phyloP scores from a whole-genome alignment of 2,113 vertebrate species.

The Sula dactylatra region DNA sequence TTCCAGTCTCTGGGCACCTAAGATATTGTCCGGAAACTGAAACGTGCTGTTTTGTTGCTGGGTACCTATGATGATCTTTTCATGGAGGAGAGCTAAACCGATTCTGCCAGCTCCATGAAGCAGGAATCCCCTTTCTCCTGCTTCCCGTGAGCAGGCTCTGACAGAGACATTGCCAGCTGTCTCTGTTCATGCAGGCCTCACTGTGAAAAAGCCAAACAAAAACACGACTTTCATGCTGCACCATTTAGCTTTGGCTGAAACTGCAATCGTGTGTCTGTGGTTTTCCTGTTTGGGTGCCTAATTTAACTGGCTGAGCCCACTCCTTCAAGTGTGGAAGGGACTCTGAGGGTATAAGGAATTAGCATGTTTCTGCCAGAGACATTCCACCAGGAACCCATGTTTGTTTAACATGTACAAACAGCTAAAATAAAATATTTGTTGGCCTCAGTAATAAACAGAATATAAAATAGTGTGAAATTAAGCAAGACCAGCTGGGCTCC shows the following conservation, averaged over 20 bases:
- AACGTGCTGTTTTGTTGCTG: neutral
- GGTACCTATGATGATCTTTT: neutral
- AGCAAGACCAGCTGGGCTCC: constrained; percentile 57
- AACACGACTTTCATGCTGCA: constrained; percentile 7
- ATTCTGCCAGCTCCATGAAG: neutral
- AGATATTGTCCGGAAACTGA: neutral
- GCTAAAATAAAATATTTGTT: constrained; percentile 63
- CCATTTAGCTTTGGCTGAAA: constrained; percentile 28
- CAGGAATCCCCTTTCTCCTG: neutral
- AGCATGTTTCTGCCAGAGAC: constrained; percentile 55
- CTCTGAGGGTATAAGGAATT: constrained; percentile 39
- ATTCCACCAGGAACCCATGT: constrained; percentile 45
- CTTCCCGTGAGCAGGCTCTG: neutral
- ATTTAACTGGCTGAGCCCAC: constrained; percentile 36
- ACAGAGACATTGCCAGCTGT: constrained; percentile 6
- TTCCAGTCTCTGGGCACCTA: neutral
- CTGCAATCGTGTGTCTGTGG: constrained; percentile 47
- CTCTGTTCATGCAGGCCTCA: constrained; percentile 13
- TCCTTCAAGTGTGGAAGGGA: constrained; percentile 38
- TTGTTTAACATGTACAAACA: constrained; percentile 69
- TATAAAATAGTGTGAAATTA: constrained; percentile 70
- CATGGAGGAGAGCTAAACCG: neutral
- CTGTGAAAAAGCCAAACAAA: constrained; percentile 28
- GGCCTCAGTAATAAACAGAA: constrained; percentile 63
- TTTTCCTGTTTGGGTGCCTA: constrained; percentile 68